A percentile compares a stretch with the other conserved stretches of the same genome.
Evolutionary conservation across 1,140 invertebrate genomes (phyloP).

Genomic region (Drosophila repletoides): DNA sequence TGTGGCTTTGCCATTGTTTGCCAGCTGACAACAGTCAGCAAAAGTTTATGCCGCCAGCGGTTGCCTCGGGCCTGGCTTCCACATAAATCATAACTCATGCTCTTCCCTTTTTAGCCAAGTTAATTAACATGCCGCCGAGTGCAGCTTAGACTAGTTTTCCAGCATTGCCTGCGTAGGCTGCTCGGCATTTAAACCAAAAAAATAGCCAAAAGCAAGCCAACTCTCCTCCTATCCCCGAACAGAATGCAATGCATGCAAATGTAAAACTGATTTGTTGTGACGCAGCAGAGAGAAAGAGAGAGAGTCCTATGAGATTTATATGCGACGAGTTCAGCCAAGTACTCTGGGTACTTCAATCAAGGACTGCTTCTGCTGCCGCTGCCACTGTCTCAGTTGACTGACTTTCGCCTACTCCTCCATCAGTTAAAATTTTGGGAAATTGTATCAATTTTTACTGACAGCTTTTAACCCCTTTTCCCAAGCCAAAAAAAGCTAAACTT

Average conservation of each 20-base stretch:
- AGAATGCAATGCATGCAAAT: conserved; percentile 77
- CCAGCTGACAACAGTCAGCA: conserved; percentile 78
- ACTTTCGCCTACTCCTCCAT: not conserved
- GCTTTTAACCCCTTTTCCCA: conserved; percentile 14
- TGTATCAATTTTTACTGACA: conserved; percentile 57
- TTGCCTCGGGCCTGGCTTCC: conserved; percentile 35
- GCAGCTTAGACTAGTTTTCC: conserved; percentile 44
- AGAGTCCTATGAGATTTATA: no score
- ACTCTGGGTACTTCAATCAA: conserved; percentile 34
- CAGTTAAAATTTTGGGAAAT: conserved; percentile 40
- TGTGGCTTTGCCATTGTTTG: conserved; percentile 78
- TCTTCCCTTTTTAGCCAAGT: conserved; percentile 36
- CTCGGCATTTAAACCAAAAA: conserved; percentile 16
- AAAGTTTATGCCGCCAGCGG: conserved; percentile 72
- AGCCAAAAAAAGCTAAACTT: no score
- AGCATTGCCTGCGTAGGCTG: conserved; percentile 16
- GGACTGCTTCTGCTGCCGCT: conserved; percentile 19
- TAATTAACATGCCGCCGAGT: conserved; percentile 63
- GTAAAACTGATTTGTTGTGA: conserved; percentile 78
- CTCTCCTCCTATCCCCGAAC: not conserved
- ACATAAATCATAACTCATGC: conserved; percentile 60
- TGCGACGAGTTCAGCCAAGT: conserved; percentile 21
- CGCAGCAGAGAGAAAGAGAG: no score
- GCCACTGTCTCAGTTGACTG: conserved; percentile 1
- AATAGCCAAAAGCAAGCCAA: conserved; percentile 1